Base-by-base conservation (phyloP, 2,888 invertebrate species). In the Chalcosyrphus nemorum region DNA sequence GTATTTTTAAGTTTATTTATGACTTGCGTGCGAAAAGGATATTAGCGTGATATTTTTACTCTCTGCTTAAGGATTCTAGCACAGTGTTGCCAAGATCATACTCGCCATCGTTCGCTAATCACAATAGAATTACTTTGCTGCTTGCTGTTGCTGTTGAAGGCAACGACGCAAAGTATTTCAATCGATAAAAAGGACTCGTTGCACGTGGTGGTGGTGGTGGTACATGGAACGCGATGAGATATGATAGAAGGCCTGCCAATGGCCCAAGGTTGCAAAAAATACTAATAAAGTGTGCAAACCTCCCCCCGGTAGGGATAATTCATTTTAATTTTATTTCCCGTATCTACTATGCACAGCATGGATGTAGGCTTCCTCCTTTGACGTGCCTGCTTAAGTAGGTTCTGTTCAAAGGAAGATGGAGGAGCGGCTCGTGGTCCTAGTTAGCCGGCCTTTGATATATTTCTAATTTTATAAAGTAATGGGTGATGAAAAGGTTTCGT, bases 1-100 rank as follows among this genome's bases (percentile, higher is more conserved):
- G 27, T 38, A n/a, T 35, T 56, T 65, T 45, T 21, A 56, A 75
- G 24, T 70, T 65, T 71, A 76, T 81, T 82, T 82, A 71, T 77
- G 45, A 45, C 41, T 77, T 65, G 81, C 81, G 81, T 82, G 81
- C 27, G 35, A 77, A 77, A 41, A 41, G 77, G 71, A 82, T 77
- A 77, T 82, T 82, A 82, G 81, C 81, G 81, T 77, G 81, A 66
- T 72, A 54, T 72, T 57, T 65, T 65, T 4, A n/a, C 27, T 56
- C 38, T n/a, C 32, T 74, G 65, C 38, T 66, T 75, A 47, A 19
- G 50, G 47, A 54, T 72, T 63, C 57, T 27, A 56, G 45, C 35
- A 35, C 56, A 74, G 24, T 27, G 32, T 15, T 41, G 56, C 32
- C 66, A 57, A 68, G 66, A 76, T 76, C 76, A 27, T 38, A 50